Evolutionary conservation across 2,888 invertebrate genomes (phyloP).

Genomic region (Apantesis nais): DNA sequence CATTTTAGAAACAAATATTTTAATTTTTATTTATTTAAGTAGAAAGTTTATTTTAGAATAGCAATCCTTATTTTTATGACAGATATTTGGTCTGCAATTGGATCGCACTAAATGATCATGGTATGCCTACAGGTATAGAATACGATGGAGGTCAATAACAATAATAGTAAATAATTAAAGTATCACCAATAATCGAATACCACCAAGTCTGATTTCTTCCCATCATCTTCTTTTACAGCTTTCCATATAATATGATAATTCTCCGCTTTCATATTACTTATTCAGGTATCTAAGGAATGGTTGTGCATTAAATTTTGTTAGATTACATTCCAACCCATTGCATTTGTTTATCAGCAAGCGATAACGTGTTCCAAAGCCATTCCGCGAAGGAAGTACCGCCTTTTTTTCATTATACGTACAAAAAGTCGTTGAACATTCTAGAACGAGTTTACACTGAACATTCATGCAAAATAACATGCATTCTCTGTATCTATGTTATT

Average conservation of each 20-base stretch:
- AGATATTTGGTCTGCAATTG: too few species aligned
- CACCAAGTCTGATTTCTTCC: too few species aligned
- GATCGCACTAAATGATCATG: too few species aligned
- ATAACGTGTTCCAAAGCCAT: not conserved
- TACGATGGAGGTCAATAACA: too few species aligned
- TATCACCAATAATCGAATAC: too few species aligned
- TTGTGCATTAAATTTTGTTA: not conserved
- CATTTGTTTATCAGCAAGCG: not conserved
- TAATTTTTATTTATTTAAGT: too few species aligned
- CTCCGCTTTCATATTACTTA: not conserved
- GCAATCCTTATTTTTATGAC: too few species aligned
- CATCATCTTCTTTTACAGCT: not conserved
- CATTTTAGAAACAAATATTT: too few species aligned
- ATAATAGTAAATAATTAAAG: too few species aligned
- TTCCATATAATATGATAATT: not conserved
- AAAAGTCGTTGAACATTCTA: slow-evolving; percentile 13
- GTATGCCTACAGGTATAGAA: too few species aligned
- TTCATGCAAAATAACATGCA: slow-evolving; percentile 6
- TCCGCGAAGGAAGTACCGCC: not conserved
- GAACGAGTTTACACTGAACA: slow-evolving; percentile 7
- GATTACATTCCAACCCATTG: not conserved
- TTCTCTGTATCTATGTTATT: slow-evolving; percentile 10
- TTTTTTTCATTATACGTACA: not conserved
- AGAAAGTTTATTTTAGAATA: too few species aligned
- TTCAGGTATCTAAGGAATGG: not conserved